Evolutionary conservation across 1,140 invertebrate species (phyloP), one percentile per base, ranked within the genome.

Genomic region (Bombus waltoni): DNA sequence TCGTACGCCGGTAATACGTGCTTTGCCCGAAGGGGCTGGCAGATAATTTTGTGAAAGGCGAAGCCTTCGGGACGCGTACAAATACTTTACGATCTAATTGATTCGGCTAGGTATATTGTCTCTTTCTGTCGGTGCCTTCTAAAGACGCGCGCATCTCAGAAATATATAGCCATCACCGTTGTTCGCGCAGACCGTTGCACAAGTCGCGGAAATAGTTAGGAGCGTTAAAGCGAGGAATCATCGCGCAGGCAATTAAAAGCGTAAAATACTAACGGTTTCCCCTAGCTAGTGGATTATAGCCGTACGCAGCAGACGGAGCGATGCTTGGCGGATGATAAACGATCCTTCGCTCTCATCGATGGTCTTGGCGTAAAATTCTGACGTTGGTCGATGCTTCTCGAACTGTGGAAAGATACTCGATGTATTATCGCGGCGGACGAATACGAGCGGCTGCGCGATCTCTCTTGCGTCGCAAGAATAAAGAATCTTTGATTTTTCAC

Each of bases 211-310:
- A 66, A 28, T 25, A 32, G 40, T 42, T 8, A 11, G 25, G 0
- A 28, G 25, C 1, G 32, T 78, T 66, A 70, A 80, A 47, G 9
- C 57, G 57, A n/a, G 32, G 32, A 74, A 68, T 32, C 11, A n/a
- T 44, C 62, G 32, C 32, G 81, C 18, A 57, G 74, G 73, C 75
- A 83, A 83, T 81, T 88, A 87, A 86, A 90, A 87, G 79, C 77
- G 83, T 82, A 40, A 87, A 87, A 72, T 88, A 75, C 71, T 91
- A 93, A 92, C 87, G 91, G 91, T 92, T 88, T 85, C 81, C 77
- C 80, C 57, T 73, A 10, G 53, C 77, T 72, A 70, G 79, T 68
- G 83, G 68, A 86, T 82, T 80, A 86, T 86, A 75, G 76, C 70
- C 38, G 68, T 75, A 84, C 62, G 75, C 72, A 81, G 72, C 73